A percentile compares a stretch with the other conserved stretches of the same genome.
Evolutionary conservation across 2,113 vertebrate genomes (phyloP).

Genomic region (Chroicocephalus ridibundus): DNA sequence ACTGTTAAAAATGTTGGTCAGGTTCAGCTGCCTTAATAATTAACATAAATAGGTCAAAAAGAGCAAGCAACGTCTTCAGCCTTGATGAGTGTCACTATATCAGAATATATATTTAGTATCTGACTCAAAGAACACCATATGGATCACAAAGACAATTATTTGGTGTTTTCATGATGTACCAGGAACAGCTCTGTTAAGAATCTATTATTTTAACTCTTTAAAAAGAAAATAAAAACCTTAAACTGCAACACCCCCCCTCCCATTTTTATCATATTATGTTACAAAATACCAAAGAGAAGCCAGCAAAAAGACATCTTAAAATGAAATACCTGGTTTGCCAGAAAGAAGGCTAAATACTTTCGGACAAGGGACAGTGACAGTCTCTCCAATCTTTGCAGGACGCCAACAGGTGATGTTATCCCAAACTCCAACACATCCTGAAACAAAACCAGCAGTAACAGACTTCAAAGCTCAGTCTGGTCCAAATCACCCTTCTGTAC

Average conservation of each 20-base stretch:
- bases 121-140: not conserved
- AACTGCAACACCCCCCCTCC: not conserved
- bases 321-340: conserved; percentile 73
- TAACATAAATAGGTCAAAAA: not conserved
- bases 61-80: not conserved
- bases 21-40: not conserved
- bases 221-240: not conserved
- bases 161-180: not conserved
- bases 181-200: not conserved
- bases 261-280: not conserved
- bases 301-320: not conserved
- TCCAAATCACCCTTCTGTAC: not conserved
- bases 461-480: not conserved
- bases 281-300: not conserved
- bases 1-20: not conserved
- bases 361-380: conserved; percentile 80
- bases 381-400: conserved; percentile 78
- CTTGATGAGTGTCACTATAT: not conserved
- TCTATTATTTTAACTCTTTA: not conserved
- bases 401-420: conserved; percentile 84
- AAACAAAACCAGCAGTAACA: not conserved
- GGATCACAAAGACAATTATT: not conserved
- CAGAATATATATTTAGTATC: not conserved
- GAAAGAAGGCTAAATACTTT: conserved; percentile 70
- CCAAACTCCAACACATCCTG: conserved; percentile 80